These are phyloP conservation scores for Astreopora myriophthalma DNA, from an alignment of 64 coral and sea anemone genomes.

Conservation along the genomic window DNA sequence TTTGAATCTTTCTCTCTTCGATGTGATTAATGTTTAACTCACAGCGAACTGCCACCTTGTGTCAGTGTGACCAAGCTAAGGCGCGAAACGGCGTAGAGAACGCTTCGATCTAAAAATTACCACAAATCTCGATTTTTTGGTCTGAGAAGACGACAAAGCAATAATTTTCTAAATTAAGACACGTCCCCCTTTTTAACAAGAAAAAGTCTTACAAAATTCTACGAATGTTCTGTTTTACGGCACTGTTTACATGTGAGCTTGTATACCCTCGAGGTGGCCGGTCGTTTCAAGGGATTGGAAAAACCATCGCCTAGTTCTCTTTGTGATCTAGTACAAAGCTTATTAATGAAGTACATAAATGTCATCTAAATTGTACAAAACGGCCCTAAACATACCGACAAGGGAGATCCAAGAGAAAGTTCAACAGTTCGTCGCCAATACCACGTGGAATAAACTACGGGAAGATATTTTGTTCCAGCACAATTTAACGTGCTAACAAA, in stretches of 20 bases:
- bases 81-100: neutral
- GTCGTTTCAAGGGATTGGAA: slow-evolving; percentile 2
- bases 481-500: neutral
- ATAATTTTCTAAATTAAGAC: neutral
- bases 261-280: neutral
- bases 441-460: slow-evolving; percentile 31
- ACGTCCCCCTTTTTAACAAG: neutral
- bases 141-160: neutral
- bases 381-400: slow-evolving; percentile 21
- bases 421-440: neutral
- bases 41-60: neutral
- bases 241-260: neutral
- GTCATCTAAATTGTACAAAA: neutral
- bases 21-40: slow-evolving; percentile 30
- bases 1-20: neutral
- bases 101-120: neutral
- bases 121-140: no score
- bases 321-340: neutral
- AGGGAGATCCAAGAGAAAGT: neutral
- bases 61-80: neutral
- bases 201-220: neutral
- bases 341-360: neutral
- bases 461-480: neutral
- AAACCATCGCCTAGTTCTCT: neutral
- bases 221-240: neutral